Percentiles rank a stretch among this genome's conserved stretches.
phyloP scores from a whole-genome alignment of 1,140 invertebrate species.

The Homalodisca vitripennis region DNA sequence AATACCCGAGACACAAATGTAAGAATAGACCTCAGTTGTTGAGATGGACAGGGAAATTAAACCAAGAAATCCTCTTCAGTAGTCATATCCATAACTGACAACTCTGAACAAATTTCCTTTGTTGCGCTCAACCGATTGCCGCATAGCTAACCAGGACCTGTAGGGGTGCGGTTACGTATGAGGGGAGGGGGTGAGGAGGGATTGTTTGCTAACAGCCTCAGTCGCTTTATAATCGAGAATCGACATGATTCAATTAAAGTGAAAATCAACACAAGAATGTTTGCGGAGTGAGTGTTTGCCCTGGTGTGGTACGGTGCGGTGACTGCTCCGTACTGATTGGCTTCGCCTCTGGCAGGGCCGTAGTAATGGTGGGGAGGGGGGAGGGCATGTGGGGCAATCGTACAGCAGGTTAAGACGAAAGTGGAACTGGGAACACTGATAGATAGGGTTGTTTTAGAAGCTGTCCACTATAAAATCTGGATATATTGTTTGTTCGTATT shows the following conservation, averaged over 20 bases:
- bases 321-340: no score
- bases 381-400: no score
- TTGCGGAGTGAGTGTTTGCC: background rate
- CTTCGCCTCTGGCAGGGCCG: no score
- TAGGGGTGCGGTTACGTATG: background rate
- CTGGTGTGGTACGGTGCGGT: no score
- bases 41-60: no score
- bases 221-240: slow-evolving; percentile 8
- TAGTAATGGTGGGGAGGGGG: no score
- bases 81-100: background rate
- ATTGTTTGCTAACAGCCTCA: background rate
- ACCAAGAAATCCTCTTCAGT: no score
- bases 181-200: background rate
- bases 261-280: slow-evolving; percentile 12
- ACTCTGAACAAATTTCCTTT: background rate
- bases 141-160: background rate
- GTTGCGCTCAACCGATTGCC: background rate
- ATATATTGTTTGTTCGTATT: no score
- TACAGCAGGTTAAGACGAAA: no score
- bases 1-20: background rate
- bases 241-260: slow-evolving; percentile 17
- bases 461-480: no score
- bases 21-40: background rate
- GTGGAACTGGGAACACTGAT: no score
- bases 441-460: no score